Conservation (phyloP, 2,888 invertebrate species). For the Conomelus anceps region DNA sequence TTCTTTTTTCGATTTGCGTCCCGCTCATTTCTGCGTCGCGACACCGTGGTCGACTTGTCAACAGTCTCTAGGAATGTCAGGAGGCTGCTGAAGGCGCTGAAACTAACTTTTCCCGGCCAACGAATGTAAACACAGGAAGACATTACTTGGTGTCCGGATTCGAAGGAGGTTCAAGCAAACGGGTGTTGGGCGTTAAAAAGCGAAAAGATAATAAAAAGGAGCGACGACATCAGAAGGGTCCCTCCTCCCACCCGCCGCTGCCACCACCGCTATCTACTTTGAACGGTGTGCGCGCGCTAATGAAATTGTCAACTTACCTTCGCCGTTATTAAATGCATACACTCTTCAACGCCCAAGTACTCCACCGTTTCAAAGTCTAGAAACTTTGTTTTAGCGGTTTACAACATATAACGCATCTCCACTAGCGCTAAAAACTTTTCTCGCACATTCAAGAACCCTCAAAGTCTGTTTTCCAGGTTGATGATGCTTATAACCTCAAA, state of each 20-base stretch:
- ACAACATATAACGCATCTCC: not conserved
- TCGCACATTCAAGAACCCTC: not conserved
- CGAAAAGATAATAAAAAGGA: not conserved
- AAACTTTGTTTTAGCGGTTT: not conserved
- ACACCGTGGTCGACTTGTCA: not conserved
- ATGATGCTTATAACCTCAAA: not conserved
- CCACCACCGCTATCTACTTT: not conserved
- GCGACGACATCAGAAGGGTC: not conserved
- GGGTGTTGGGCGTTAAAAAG: not conserved
- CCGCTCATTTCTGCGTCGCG: not conserved
- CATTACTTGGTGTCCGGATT: not conserved
- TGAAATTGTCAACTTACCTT: not conserved
- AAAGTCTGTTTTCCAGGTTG: too few relatives aligned
- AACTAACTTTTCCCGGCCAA: slow-evolving; percentile 49
- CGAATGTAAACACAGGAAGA: slow-evolving; percentile 49
- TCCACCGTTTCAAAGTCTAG: not conserved
- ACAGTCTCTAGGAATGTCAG: not conserved
- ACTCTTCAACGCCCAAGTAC: too few relatives aligned
- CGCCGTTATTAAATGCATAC: not conserved
- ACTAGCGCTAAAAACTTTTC: not conserved
- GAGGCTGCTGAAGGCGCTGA: slow-evolving; percentile 36
- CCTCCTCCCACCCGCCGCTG: not conserved
- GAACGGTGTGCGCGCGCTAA: not conserved
- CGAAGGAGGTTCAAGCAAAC: not conserved
- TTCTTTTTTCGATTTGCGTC: slow-evolving; percentile 39